These are phyloP conservation scores for Riptortus pedestris DNA, from an alignment of 1,140 invertebrate genomes.

Conservation along the genomic window DNA sequence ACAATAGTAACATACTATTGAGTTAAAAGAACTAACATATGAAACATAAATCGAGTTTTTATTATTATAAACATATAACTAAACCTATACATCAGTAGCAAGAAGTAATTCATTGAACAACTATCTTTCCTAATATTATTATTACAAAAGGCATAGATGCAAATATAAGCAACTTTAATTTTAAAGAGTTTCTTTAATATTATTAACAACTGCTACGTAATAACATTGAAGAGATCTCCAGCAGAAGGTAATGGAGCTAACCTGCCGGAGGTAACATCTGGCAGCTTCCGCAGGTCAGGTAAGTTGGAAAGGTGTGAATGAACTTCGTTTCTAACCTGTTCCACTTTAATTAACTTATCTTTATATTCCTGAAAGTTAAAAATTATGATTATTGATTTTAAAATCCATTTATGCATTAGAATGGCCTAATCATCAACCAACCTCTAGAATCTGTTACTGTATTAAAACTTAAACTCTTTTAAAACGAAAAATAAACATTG, in stretches of 20 bases:
- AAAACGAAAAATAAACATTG: not conserved
- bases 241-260: conserved; percentile 85
- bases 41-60: too few species aligned
- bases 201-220: not conserved
- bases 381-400: not conserved
- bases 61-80: too few species aligned
- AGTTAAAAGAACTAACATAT: too few species aligned
- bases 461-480: not conserved
- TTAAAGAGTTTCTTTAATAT: too few species aligned
- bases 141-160: too few species aligned
- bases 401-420: not conserved
- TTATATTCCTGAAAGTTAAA: conserved; percentile 62
- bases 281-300: conserved; percentile 80
- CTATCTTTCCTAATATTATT: too few species aligned
- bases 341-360: conserved; percentile 75
- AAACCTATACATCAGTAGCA: too few species aligned
- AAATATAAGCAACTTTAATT: too few species aligned
- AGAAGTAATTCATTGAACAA: too few species aligned
- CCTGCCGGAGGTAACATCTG: conserved; percentile 72
- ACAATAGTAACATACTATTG: too few species aligned
- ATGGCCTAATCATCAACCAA: not conserved
- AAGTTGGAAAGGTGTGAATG: conserved; percentile 85
- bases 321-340: conserved; percentile 71
- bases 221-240: conserved; percentile 67
- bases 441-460: too few species aligned